Evolutionary conservation across 2,888 invertebrate genomes (phyloP), one percentile per base, ranked within the genome.

Genomic region (Dascillus cervinus): DNA sequence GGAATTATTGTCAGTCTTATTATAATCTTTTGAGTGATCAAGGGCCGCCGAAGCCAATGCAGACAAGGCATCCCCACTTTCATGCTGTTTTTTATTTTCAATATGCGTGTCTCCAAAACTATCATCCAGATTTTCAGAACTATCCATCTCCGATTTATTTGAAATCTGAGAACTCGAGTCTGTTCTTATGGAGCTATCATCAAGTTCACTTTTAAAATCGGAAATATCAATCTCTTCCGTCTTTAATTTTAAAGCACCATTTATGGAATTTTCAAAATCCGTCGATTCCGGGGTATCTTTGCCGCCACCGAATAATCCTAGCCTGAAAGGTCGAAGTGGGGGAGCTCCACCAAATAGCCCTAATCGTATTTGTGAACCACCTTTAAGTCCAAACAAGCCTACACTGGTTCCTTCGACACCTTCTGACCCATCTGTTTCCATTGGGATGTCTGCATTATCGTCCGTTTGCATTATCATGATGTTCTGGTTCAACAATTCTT

Each of bases 31-130:
- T 32, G 62, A 61, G 43, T 67, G 65, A 41, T 66, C 65, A 19
- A 69, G 49, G 11, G 69, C 69, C 27, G 67, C 69, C 10, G 66
- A 64, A 11, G 69, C 69, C 31, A 69, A 52, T 4, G 69, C 68
- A 15, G 67, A 60, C 29, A 66, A 47, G 30, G 64, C 64, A 48
- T 65, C 64, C 24, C 50, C 50, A 30, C 14, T 39, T 27, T 41
- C 36, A 4, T 13, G 14, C 10, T 28, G 46, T 44, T 35, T 50
- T 38, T 43, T 50, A 34, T 41, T 45, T 37, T 22, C 22, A 25
- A 20, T 30, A 13, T 25, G 9, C n/a, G 5, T 5, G 13, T 24
- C 22, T 17, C 49, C 37, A 22, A 46, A 45, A 22, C 29, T 50
- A 25, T 42, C 21, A 13, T 51, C 37, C 8, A 6, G 5, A 4